phyloP scores from a whole-genome alignment of 1,140 invertebrate species.

The Chironomus tepperi region DNA sequence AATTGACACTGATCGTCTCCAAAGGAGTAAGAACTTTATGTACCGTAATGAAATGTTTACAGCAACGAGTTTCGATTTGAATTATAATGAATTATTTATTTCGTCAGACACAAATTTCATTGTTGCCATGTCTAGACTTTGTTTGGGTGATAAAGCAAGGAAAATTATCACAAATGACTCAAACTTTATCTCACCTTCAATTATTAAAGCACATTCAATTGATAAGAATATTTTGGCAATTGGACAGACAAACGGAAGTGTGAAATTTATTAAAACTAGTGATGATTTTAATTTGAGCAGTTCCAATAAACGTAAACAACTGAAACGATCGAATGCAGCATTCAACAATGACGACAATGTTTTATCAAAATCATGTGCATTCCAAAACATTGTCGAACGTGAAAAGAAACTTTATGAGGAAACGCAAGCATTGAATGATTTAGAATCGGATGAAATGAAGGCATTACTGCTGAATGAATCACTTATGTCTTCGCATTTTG shows the following conservation, averaged over 20 bases:
- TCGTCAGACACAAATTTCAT: constrained; percentile 38
- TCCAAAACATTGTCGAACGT: constrained; percentile 39
- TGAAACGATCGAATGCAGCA: not conserved
- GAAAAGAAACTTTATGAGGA: constrained; percentile 33
- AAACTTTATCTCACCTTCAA: constrained; percentile 35
- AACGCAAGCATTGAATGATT: not conserved
- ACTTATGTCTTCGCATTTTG: not conserved
- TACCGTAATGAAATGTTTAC: constrained; percentile 33
- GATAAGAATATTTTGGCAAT: constrained; percentile 11
- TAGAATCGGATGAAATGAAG: constrained; percentile 2
- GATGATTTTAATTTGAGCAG: constrained; percentile 23
- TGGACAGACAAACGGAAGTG: not conserved
- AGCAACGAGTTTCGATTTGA: constrained; percentile 35
- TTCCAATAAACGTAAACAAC: not conserved
- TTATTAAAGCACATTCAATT: constrained; percentile 29
- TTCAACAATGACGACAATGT: constrained; percentile 27
- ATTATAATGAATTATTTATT: constrained; percentile 34
- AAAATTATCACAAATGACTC: constrained; percentile 34
- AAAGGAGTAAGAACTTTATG: constrained; percentile 25
- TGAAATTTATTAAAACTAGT: constrained; percentile 26
- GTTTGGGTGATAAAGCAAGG: constrained; percentile 33
- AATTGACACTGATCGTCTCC: constrained; percentile 28
- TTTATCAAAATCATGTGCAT: constrained; percentile 36
- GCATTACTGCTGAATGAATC: not conserved
- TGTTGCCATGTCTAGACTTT: constrained; percentile 34